These are phyloP conservation scores for Hermaeophaga mercurialis DNA, from an alignment of 2,888 invertebrate genomes.

Conservation along the genomic window DNA sequence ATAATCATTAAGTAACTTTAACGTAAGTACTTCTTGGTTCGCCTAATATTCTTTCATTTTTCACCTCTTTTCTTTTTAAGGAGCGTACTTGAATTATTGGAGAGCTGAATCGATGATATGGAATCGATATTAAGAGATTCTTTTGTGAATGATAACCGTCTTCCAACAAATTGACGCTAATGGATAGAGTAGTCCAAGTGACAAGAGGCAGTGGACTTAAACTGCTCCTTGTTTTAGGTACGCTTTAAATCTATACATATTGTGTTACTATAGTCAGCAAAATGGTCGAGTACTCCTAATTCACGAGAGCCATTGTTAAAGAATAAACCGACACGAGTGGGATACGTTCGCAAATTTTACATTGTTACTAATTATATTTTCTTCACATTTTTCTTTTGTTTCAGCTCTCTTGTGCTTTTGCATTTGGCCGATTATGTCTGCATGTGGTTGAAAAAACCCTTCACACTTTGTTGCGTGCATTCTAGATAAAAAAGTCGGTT, in stretches of 20 bases:
- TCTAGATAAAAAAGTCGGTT: neutral
- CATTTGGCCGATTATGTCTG: conserved; percentile 10
- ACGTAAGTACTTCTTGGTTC: no score
- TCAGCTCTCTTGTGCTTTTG: conserved; percentile 17
- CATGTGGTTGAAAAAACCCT: conserved; percentile 8
- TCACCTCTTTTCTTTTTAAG: no score
- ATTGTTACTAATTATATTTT: conserved; percentile 35
- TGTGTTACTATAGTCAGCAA: conserved; percentile 44
- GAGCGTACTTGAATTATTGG: no score
- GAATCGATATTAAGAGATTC: conserved; percentile 33
- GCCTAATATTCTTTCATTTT: no score
- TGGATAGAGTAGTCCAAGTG: conserved; percentile 38
- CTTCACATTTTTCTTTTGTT: conserved; percentile 27
- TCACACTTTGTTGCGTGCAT: neutral
- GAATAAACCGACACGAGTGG: conserved; percentile 35
- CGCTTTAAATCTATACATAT: conserved; percentile 28
- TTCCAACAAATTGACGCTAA: conserved; percentile 45
- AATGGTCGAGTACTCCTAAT: conserved; percentile 41
- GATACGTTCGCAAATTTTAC: conserved; percentile 38
- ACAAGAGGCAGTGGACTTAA: conserved; percentile 21
- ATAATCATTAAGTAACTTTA: no score
- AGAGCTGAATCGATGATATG: no score
- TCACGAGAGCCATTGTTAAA: conserved; percentile 43
- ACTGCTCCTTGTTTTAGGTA: neutral
- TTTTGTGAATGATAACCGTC: conserved; percentile 27